Evolutionary conservation across 1,140 invertebrate species (phyloP), one percentile per base, ranked within the genome.

Genomic region (Micrasema minimum): DNA sequence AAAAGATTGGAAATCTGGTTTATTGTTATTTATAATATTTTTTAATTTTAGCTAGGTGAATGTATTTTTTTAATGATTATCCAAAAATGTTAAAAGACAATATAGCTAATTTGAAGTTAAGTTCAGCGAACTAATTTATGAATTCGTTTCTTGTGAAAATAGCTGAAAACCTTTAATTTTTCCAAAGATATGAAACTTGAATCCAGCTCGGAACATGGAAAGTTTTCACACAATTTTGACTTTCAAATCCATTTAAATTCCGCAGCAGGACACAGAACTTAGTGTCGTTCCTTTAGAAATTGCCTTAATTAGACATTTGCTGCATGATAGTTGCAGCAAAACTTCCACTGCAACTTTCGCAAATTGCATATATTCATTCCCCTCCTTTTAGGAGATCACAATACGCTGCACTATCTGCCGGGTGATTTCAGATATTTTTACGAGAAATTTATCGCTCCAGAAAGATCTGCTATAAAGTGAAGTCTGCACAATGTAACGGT

Each of bases 221-320:
- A 59, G 9, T 43, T 59, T 41, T 59, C 37, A 38, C 35, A 59
- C 55, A 41, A 59, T 59, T 59, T 59, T 59, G 55, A 59, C 55
- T 59, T 41, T 20, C 35, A 59, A 59, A 38, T 18, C 55, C 55
- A 59, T 59, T 59, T 59, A 41, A 18, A 59, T 59, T 59, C 55
- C 22, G 55, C 18, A 3, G 16, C 14, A n/a, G 16, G 2, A 18
- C 16, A 59, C 7, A 35, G 16, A 59, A 38, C 14, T 59, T 59
- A 14, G 16, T 38, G 55, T 59, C 55, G 37, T 35, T 41, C 16
- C 22, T 23, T 14, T 41, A 18, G 37, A 59, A 38, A 59, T 59
- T 59, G 55, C 55, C 20, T 59, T 59, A 59, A 59, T 59, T 59
- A 59, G 55, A 59, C 55, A 59, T 59, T 59, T 59, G 55, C 55